Conservation (phyloP, 2,797 vertebrate genomes). For the Furcifer pardalis region DNA sequence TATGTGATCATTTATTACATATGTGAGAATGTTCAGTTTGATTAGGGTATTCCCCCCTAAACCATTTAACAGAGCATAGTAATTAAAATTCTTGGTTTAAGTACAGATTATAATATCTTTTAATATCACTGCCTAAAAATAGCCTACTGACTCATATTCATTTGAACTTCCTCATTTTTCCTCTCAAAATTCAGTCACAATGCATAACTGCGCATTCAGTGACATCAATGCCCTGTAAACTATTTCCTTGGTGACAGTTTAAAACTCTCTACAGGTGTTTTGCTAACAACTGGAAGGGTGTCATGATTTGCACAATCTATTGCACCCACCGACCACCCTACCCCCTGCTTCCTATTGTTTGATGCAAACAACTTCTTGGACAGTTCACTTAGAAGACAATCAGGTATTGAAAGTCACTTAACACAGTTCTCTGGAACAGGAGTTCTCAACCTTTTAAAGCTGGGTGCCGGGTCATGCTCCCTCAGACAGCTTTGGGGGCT, state of each 20-base stretch:
- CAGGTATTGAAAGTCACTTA: no score
- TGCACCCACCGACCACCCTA: not conserved
- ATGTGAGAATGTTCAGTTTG: conserved; percentile 12
- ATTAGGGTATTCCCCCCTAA: not conserved
- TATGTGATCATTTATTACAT: conserved; percentile 20
- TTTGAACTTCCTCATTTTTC: conserved; percentile 23
- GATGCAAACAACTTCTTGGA: not conserved
- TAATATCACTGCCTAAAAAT: conserved; percentile 42
- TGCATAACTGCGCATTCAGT: conserved; percentile 4
- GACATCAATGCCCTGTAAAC: conserved; percentile 8
- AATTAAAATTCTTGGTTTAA: conserved; percentile 30
- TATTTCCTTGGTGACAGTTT: conserved; percentile 21
- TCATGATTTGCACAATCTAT: not conserved
- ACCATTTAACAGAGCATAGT: conserved; percentile 9
- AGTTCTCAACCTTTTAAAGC: no score
- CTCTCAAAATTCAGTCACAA: conserved; percentile 16
- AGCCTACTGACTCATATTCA: conserved; percentile 36
- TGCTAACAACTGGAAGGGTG: not conserved
- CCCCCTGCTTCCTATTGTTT: not conserved
- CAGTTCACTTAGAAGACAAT: not conserved
- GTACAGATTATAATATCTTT: conserved; percentile 29
- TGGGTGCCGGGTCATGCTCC: no score
- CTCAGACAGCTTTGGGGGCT: no score
- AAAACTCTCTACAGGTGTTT: not conserved
- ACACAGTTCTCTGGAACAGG: no score